Percentiles rank a stretch among this genome's conserved stretches.
phyloP scores from a whole-genome alignment of 2,797 vertebrate species.

The Cephalopachus bancanus region DNA sequence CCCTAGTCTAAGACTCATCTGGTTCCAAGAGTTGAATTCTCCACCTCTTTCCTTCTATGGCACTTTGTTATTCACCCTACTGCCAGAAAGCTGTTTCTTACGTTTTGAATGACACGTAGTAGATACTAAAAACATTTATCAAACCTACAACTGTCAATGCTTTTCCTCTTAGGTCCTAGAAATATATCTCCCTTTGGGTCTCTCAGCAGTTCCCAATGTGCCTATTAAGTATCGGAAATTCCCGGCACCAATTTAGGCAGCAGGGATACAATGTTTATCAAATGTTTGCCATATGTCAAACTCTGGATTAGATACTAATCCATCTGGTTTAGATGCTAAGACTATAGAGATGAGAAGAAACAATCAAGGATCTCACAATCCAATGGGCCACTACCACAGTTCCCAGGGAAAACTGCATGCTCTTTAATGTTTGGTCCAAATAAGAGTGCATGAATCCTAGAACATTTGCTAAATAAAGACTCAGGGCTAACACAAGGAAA shows the following conservation, averaged over 20 bases:
- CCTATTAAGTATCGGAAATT: slow-evolving; percentile 17
- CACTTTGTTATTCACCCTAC: not conserved
- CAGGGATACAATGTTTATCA: not conserved
- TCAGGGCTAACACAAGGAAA: slow-evolving; percentile 25
- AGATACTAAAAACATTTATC: slow-evolving; percentile 39
- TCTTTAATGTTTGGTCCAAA: slow-evolving; percentile 4
- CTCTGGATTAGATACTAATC: too few species aligned
- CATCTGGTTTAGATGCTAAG: too few species aligned
- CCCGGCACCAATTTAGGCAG: not conserved
- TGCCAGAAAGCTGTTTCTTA: not conserved
- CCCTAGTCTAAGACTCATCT: not conserved
- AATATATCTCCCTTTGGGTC: slow-evolving; percentile 15
- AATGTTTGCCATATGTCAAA: not conserved
- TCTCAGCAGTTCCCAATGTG: not conserved
- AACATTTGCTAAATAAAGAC: not conserved
- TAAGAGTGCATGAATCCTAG: not conserved
- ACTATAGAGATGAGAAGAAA: not conserved
- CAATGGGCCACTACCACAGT: not conserved
- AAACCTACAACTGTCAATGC: not conserved
- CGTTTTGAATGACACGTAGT: not conserved
- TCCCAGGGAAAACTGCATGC: not conserved
- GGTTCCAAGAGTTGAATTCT: not conserved
- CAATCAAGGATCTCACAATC: not conserved
- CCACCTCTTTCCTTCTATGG: not conserved
- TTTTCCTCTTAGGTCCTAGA: slow-evolving; percentile 44